phyloP scores from a whole-genome alignment of 2,797 vertebrate genomes.

The Sarcoramphus papa region DNA sequence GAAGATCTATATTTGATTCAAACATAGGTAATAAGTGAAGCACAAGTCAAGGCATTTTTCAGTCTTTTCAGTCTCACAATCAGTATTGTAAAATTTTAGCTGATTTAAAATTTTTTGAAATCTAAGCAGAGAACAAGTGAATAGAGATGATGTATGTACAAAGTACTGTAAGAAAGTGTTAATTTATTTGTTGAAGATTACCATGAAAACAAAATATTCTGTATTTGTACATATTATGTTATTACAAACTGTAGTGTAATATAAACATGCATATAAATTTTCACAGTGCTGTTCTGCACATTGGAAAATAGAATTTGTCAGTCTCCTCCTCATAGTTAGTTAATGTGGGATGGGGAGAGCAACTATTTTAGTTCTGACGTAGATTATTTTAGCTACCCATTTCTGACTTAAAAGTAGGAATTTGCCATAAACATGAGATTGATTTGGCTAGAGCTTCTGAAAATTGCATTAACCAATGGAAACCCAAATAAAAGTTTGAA shows the following conservation, averaged over 20 bases:
- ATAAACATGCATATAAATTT: neutral
- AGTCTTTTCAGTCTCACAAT: neutral
- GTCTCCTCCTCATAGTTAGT: neutral
- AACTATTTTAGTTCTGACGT: neutral
- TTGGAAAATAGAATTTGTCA: neutral
- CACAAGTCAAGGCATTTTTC: neutral
- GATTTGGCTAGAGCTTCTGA: neutral
- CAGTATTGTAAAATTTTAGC: neutral
- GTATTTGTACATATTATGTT: neutral
- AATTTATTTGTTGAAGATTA: neutral
- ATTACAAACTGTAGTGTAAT: neutral
- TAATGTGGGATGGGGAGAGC: neutral
- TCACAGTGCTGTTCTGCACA: neutral
- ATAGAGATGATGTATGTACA: neutral
- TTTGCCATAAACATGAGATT: neutral
- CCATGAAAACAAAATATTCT: neutral
- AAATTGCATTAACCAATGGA: neutral
- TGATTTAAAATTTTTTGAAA: neutral
- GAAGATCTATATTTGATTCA: neutral
- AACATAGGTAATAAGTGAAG: neutral
- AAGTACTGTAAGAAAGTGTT: neutral
- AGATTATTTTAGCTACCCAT: neutral
- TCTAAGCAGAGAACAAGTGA: neutral
- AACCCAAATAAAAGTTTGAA: neutral
- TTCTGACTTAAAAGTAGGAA: neutral